These are phyloP conservation scores for Pharmacophagus antenor DNA, from an alignment of 2,888 invertebrate species.

Conservation along the genomic window DNA sequence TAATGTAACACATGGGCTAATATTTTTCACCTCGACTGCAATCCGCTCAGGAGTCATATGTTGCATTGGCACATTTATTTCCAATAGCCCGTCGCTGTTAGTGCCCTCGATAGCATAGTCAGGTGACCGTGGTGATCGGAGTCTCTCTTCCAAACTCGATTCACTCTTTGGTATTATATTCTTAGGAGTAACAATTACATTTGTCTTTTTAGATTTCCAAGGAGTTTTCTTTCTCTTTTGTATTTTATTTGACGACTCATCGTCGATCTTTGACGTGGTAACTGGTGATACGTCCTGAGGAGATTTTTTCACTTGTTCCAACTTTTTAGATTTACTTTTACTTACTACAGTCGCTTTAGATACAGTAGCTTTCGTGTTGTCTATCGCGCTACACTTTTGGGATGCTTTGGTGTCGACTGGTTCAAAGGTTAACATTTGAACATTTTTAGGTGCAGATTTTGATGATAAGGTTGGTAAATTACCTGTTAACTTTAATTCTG, in stretches of 20 bases:
- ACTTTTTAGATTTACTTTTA: background rate
- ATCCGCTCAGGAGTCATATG: constrained; percentile 55
- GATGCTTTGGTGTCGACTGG: constrained; percentile 3
- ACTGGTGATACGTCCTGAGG: background rate
- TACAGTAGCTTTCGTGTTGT: background rate
- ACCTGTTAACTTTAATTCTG: constrained; percentile 47
- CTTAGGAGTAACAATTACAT: constrained; percentile 44
- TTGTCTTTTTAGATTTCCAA: constrained; percentile 35
- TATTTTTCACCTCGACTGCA: constrained; percentile 48
- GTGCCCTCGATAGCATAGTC: no score
- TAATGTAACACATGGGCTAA: constrained; percentile 78
- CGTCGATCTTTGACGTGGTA: constrained; percentile 10
- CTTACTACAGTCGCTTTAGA: background rate
- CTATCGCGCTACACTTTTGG: background rate
- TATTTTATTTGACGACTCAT: background rate
- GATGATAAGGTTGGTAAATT: constrained; percentile 46
- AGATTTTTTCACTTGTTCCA: background rate
- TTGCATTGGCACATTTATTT: constrained; percentile 30
- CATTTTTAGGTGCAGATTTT: constrained; percentile 22
- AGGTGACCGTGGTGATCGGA: constrained; percentile 55
- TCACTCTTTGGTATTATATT: constrained; percentile 59
- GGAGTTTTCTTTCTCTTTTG: constrained; percentile 33
- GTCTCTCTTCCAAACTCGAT: constrained; percentile 60
- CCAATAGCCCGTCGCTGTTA: background rate
- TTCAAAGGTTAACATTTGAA: constrained; percentile 10